Conservation (phyloP, 2,113 vertebrate species). For the Tinamus guttatus region DNA sequence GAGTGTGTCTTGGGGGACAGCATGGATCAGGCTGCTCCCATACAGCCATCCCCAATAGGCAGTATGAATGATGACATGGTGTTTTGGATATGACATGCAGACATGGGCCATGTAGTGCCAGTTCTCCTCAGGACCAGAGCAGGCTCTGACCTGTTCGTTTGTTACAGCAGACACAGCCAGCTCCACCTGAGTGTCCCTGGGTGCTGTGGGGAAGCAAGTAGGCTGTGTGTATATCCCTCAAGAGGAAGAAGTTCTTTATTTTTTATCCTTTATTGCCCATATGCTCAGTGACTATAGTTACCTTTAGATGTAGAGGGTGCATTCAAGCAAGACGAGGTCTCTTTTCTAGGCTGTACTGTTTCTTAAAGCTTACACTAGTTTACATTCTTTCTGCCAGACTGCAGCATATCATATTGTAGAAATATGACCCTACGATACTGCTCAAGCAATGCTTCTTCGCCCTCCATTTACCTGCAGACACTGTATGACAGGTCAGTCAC, state of each 20-base stretch:
- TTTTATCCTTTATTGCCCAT: neutral
- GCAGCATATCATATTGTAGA: neutral
- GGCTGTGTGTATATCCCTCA: neutral
- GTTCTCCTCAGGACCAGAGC: neutral
- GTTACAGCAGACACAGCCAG: neutral
- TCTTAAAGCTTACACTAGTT: neutral
- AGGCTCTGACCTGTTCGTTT: neutral
- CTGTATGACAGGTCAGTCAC: neutral
- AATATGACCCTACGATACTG: neutral
- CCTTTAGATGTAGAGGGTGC: neutral
- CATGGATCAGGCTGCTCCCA: neutral
- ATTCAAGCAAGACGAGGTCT: neutral
- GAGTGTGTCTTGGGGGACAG: neutral
- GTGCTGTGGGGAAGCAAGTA: neutral
- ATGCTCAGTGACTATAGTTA: neutral
- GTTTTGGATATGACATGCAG: neutral
- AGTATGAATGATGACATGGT: accelerated
- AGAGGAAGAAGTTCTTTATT: neutral
- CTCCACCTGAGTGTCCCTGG: neutral
- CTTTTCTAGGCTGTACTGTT: neutral
- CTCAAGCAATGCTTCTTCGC: neutral
- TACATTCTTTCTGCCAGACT: neutral
- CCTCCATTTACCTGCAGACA: neutral
- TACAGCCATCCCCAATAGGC: neutral
- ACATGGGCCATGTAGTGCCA: neutral